phyloP scores from a whole-genome alignment of 2,888 invertebrate genomes.

The Yponomeuta plumbellus region DNA sequence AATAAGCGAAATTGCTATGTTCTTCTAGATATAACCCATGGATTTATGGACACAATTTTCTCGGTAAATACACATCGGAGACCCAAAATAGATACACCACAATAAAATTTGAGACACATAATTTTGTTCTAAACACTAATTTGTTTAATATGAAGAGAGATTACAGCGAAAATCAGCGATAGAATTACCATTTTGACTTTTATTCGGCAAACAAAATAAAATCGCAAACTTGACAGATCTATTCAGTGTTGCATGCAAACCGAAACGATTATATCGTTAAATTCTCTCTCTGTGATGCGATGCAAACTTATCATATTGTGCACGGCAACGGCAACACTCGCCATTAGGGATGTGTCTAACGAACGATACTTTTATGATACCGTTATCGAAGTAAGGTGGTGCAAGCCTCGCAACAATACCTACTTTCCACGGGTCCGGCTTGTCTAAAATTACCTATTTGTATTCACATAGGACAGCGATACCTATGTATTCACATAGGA shows the following conservation, averaged over 20 bases:
- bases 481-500: too few species aligned
- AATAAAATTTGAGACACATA: conserved; percentile 25
- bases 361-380: too few species aligned
- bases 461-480: too few species aligned
- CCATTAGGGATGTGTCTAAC: too few species aligned
- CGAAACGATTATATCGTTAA: too few species aligned
- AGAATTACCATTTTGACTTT: conserved; percentile 62
- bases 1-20: conserved; percentile 8
- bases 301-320: too few species aligned
- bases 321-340: too few species aligned
- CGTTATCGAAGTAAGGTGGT: too few species aligned
- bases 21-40: conserved; percentile 26
- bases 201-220: conserved; percentile 16
- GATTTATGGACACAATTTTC: conserved; percentile 30
- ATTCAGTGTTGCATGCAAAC: not conserved
- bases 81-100: conserved; percentile 38
- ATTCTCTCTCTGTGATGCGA: too few species aligned
- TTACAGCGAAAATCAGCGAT: conserved; percentile 44
- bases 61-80: conserved; percentile 30
- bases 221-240: not conserved
- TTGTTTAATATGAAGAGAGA: conserved; percentile 30
- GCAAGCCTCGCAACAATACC: too few species aligned
- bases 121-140: conserved; percentile 6
- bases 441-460: too few species aligned
- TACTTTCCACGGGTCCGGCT: too few species aligned